A percentile compares a stretch with the other conserved stretches of the same genome.
Evolutionary conservation across 2,113 vertebrate genomes (phyloP).

Genomic region (Bufo bufo): DNA sequence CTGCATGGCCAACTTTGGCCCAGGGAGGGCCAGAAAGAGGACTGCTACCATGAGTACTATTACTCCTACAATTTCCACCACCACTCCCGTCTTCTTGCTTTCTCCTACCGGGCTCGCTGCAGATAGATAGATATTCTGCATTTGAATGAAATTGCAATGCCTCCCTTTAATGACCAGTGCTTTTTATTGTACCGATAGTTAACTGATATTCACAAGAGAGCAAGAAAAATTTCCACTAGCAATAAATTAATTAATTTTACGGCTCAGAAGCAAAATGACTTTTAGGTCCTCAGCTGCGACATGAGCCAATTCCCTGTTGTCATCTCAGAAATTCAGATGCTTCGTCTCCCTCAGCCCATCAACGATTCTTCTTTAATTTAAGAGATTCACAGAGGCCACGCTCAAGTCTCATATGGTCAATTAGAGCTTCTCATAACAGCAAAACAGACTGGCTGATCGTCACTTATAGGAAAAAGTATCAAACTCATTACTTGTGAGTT

Average conservation of each 20-base stretch:
- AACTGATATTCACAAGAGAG: conserved; percentile 51
- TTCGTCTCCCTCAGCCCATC: conserved; percentile 56
- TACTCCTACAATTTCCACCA: too few species aligned
- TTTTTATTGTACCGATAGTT: conserved; percentile 2
- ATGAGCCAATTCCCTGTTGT: conserved; percentile 54
- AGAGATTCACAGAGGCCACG: conserved; percentile 57
- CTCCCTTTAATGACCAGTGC: conserved; percentile 5
- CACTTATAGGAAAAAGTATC: conserved; percentile 51
- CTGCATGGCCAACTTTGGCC: too few species aligned
- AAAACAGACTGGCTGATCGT: conserved; percentile 56
- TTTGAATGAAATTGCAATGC: neutral
- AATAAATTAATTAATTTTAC: conserved; percentile 57
- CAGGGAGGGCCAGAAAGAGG: too few species aligned
- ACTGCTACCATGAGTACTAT: too few species aligned
- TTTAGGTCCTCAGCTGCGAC: conserved; percentile 52
- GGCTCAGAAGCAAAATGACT: conserved; percentile 49
- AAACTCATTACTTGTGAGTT: conserved; percentile 57
- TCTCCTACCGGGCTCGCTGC: too few species aligned
- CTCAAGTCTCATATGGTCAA: conserved; percentile 59
- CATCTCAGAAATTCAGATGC: conserved; percentile 48
- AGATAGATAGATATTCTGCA: neutral
- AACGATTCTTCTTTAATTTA: conserved; percentile 58
- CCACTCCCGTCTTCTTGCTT: too few species aligned
- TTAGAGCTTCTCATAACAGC: conserved; percentile 57
- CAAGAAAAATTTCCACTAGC: conserved; percentile 40